Evolutionary conservation across 2,797 vertebrate species (phyloP).

Genomic region (Acanthiza pusilla): DNA sequence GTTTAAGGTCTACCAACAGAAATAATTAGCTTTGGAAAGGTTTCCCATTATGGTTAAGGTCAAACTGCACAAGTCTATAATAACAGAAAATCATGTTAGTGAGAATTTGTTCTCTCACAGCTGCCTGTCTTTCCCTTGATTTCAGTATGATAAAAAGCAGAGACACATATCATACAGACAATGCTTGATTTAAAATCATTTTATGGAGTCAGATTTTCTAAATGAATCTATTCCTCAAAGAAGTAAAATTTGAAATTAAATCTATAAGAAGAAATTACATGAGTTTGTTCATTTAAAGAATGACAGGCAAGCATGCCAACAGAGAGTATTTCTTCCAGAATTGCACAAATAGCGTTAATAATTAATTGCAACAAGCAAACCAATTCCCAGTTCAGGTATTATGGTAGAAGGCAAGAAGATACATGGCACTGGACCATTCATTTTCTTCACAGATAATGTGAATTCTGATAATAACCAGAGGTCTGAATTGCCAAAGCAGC

Average conservation of each 20-base stretch:
- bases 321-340: not conserved
- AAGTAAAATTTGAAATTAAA: not conserved
- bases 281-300: not conserved
- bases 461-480: not conserved
- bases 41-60: not conserved
- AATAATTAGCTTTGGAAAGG: not conserved
- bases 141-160: not conserved
- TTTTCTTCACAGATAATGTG: not conserved
- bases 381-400: not conserved
- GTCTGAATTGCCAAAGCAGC: not conserved
- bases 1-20: not conserved
- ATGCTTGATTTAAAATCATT: not conserved
- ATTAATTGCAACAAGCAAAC: not conserved
- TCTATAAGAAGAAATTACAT: not conserved
- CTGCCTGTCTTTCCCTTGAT: not conserved
- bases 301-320: not conserved
- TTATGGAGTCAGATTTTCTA: not conserved
- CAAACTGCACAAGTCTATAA: not conserved
- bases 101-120: not conserved
- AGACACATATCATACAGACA: not conserved
- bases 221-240: not conserved
- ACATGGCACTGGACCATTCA: fast-evolving
- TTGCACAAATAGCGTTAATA: not conserved
- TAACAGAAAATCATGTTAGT: not conserved
- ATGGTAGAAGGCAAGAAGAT: not conserved